A percentile compares a stretch with the other conserved stretches of the same genome.
phyloP scores from a whole-genome alignment of 2,113 vertebrate genomes.

The Rousettus leschenaultii region DNA sequence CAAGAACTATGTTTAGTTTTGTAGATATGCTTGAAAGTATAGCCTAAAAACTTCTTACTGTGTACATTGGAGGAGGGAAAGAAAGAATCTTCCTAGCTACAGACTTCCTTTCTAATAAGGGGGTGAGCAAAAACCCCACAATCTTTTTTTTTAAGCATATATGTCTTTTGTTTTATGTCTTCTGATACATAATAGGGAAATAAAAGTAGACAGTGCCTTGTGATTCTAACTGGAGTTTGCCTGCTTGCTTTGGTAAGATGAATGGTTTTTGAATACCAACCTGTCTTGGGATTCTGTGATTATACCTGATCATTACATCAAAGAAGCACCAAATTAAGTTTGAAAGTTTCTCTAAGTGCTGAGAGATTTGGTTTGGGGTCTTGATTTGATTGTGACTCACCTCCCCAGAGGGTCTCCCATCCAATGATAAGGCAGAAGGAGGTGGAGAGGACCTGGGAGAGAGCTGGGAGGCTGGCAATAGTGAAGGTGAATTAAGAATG shows the following conservation, averaged over 20 bases:
- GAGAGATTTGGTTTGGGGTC: neutral
- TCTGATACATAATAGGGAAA: neutral
- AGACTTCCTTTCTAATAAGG: neutral
- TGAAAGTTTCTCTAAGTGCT: neutral
- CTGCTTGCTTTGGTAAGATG: neutral
- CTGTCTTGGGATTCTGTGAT: neutral
- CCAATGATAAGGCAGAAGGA: neutral
- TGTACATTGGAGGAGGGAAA: neutral
- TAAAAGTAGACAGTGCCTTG: neutral
- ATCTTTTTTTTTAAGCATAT: too few species aligned
- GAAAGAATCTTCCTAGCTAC: neutral
- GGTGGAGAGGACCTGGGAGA: neutral
- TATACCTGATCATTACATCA: neutral
- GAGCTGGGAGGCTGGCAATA: neutral
- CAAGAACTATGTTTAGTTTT: neutral
- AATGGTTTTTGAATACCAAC: neutral
- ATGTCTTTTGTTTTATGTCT: neutral
- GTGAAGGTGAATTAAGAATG: neutral
- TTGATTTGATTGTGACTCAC: neutral
- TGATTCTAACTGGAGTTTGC: neutral
- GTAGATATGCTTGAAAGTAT: neutral
- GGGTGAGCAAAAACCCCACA: neutral
- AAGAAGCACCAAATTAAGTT: neutral
- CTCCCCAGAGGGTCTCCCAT: neutral
- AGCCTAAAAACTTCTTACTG: neutral